Evolutionary conservation across 2,797 vertebrate species (phyloP), one percentile per base, ranked within the genome.

Genomic region (Nasua narica): DNA sequence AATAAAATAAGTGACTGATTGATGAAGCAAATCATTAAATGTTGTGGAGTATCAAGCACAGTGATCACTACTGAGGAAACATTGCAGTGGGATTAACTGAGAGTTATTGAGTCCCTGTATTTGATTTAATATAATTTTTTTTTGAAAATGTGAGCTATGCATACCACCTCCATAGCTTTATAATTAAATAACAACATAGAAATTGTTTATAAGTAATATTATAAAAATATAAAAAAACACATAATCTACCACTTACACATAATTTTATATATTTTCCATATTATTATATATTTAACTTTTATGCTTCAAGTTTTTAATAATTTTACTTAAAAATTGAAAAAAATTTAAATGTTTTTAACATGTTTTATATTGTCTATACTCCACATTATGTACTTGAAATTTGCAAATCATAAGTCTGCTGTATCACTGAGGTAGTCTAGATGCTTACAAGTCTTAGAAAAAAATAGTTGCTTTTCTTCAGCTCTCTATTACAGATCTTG

Each of bases 1-100:
- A 91, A 86, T 3, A 54, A 25, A 90, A 60, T 85, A 94, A 96
- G 67, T 88, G 78, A 95, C 15, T 40, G n/a, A 86, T n/a, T 87
- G 54, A 90, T 87, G 19, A 65, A 60, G 19, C 37, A 82, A 37
- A 81, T 79, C 58, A 62, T 88, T 97, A 94, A 88, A 21, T 88
- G 13, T 50, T 65, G 25, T 27, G 21, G 11, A 35, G 2, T 65
- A 70, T 83, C 37, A n/a, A 29, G 54, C n/a, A 25, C 3, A 15
- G 23, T 19, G 62, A 35, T 52, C 29, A 37, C 11, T 3, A 56
- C 0, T 62, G 27, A 93, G 74, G 32, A 67, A 72, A 91, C 78
- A 72, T 29, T 90, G 60, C 27, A 46, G 6, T 90, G 65, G 11
- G 23, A 83, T 74, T 89, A 62, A 35, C 19, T 77, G 4, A 78